Conservation (phyloP, 2,797 vertebrate genomes). For the Oophaga sylvatica region DNA sequence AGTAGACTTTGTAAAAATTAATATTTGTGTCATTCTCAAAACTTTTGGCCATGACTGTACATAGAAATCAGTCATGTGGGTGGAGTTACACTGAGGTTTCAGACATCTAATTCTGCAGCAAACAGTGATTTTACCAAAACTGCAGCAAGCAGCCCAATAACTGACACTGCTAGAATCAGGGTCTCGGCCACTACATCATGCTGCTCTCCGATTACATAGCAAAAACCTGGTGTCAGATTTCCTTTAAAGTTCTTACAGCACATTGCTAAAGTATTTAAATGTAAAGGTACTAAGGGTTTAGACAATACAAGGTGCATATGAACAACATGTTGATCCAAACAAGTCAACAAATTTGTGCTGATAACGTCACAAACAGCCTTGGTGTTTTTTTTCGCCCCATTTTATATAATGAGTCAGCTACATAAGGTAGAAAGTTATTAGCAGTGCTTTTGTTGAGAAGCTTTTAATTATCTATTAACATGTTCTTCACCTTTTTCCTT, state of each 20-base stretch:
- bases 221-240: neutral
- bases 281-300: no score
- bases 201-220: no score
- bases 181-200: no score
- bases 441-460: neutral
- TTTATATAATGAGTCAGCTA: neutral
- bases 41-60: no score
- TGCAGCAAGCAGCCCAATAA: no score
- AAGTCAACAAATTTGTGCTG: neutral
- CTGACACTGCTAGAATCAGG: no score
- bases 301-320: neutral
- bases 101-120: no score
- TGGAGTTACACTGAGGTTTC: no score
- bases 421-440: neutral
- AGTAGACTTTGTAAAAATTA: no score
- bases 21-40: no score
- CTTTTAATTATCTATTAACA: neutral
- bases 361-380: neutral
- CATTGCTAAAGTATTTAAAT: neutral
- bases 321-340: neutral
- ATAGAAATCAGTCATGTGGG: no score
- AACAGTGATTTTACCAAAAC: no score
- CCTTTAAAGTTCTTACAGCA: neutral
- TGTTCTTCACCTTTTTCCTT: neutral
- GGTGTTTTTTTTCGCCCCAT: neutral